Base-by-base conservation (phyloP, 92 coral and sea anemone genomes). In the Phenganax subtilis region DNA sequence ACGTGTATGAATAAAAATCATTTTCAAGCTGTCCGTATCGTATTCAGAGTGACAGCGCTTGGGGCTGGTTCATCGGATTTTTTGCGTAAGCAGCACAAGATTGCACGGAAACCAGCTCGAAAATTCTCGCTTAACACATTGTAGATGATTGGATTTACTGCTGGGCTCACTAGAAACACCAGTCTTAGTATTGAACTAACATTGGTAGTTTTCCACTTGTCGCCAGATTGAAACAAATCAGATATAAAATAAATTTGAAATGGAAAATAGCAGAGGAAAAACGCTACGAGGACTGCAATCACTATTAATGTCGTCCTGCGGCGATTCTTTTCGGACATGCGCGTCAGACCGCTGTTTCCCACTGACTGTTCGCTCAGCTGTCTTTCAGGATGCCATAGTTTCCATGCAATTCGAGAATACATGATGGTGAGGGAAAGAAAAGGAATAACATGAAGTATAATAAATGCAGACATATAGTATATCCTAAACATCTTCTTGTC, bases 41-140 rank as follows among this genome's bases (percentile, higher is more conserved):
- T 61, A 20, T 64, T 12, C 70, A 64, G 37, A 28, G 37, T 17
- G 7, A 37, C 70, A 37, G 5, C 47, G 5, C 47, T 37, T 37
- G 47, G 47, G 47, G 47, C 47, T 37, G 47, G 47, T 37, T 37
- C 47, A 37, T 64, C 37, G 7, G 70, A 20, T 68, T 29, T 68
- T n/a, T 20, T n/a, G 73, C 54, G 73, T n/a, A n/a, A n/a, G 14
- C 73, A 68, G 47, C 73, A 68, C 73, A 68, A n/a, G 6, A 68
- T 68, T 51, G 44, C n/a, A 6, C 73, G 73, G 47, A 68, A 68
- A 30, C 9, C 37, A 6, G 4, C 54, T 16, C 73, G 73, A 68
- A 68, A 68, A 2, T 37, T 30, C 37, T 68, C 54, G 53, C 73
- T 68, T 6, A 37, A 10, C 11, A 29, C 14, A 28, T 37, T 68